These are phyloP conservation scores for Zaprionus capensis DNA, from an alignment of 1,140 invertebrate species.

Conservation along the genomic window DNA sequence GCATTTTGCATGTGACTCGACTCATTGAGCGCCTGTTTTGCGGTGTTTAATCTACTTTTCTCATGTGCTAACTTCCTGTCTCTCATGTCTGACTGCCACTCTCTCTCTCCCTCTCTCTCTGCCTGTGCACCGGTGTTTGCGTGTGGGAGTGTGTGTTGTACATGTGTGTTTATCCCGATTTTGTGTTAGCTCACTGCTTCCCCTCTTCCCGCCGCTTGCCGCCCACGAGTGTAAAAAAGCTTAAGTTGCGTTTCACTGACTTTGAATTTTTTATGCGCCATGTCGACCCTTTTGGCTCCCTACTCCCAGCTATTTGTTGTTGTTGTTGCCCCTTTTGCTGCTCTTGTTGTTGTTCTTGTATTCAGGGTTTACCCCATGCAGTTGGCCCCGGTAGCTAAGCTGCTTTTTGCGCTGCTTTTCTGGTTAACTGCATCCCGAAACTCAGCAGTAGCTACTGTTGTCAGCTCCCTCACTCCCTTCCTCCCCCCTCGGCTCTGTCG, in stretches of 20 bases:
- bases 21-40: slow-evolving; percentile 80
- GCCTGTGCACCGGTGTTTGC: slow-evolving; percentile 17
- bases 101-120: background rate
- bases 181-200: slow-evolving; percentile 48
- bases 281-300: slow-evolving; percentile 57
- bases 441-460: slow-evolving; percentile 38
- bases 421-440: slow-evolving; percentile 75
- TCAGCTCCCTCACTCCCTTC: background rate
- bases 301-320: background rate
- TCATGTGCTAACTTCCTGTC: slow-evolving; percentile 69
- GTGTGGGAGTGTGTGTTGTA: slow-evolving; percentile 45
- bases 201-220: background rate
- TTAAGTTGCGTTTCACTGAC: slow-evolving; percentile 81
- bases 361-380: slow-evolving; percentile 3
- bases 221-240: slow-evolving; percentile 67
- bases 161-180: slow-evolving; percentile 82
- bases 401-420: slow-evolving; percentile 78
- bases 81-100: slow-evolving; percentile 18
- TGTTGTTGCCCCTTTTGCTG: slow-evolving; percentile 13
- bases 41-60: slow-evolving; percentile 82
- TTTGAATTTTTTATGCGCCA: slow-evolving; percentile 79
- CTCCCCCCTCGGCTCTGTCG: background rate
- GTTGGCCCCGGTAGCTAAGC: slow-evolving; percentile 57
- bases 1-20: slow-evolving; percentile 75
- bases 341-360: slow-evolving; percentile 11